Base-by-base conservation (phyloP, 2,113 vertebrate species). In the Cynoglossus semilaevis region DNA sequence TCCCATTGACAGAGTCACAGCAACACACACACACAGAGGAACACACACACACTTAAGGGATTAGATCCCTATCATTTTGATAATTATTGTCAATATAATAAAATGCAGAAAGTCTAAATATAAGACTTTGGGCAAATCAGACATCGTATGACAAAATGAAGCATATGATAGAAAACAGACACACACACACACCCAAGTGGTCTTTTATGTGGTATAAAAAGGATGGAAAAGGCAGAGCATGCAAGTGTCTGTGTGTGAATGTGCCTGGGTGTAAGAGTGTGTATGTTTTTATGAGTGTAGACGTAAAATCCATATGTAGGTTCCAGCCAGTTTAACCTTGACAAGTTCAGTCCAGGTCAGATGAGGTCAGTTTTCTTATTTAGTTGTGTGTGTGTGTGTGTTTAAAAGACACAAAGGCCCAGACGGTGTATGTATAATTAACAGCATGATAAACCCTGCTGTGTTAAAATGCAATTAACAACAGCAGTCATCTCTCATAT, bases 71-170 rank as follows among this genome's bases (percentile, higher is more conserved):
- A 82, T 82, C 71, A 82, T 82, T 84, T 84, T 70, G 51, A 77
- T 80, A 82, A 86, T 86, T 82, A 80, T 76, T 80, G 74, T 50
- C 74, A 72, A 64, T 75, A 53, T 77, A 77, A 83, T 83, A 83
- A 80, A 77, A 86, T 74, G 63, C 63, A 52, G 44, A 50, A 80
- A 2, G 2, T 59, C 52, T 77, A 72, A 65, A 76, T 82, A 72
- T 77, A 77, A 74, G 74, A 67, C 74, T 68, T 56, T 66, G 43
- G 72, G 57, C 35, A 57, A 58, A 60, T 64, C 17, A 11, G 41
- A 74, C 64, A 0, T 0, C 52, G 73, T 60, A 42, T 77, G 76
- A 74, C 51, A 75, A n/a, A 40, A 44, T 80, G 64, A 72, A 79
- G 48, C 51, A 45, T 15, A 13, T 65, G 77, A 83, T 72, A 63